Evolutionary conservation across 2,113 vertebrate species (phyloP).

Genomic region (Siniperca chuatsi): DNA sequence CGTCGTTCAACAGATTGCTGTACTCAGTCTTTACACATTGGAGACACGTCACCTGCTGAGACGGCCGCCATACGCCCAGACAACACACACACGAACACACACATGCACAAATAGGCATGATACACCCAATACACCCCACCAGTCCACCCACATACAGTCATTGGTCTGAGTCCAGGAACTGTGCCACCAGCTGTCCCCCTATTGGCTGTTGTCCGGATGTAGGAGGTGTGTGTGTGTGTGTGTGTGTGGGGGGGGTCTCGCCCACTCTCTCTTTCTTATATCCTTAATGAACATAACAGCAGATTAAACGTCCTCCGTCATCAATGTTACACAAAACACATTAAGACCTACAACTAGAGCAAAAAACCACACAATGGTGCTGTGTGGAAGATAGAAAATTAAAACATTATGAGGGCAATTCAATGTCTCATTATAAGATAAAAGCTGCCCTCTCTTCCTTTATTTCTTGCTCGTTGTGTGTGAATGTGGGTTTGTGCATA

Average conservation of each 20-base stretch:
- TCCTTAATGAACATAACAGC: background rate
- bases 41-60: slow-evolving; percentile 29
- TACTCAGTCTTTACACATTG: slow-evolving; percentile 1
- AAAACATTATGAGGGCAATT: background rate
- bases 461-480: background rate
- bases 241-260: background rate
- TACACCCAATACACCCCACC: slow-evolving; percentile 41
- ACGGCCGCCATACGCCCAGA: background rate
- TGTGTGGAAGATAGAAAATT: background rate
- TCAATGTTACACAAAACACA: slow-evolving; percentile 5
- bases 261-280: slow-evolving; percentile 11
- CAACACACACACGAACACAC: background rate
- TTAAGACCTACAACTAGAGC: background rate
- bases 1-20: slow-evolving; percentile 24
- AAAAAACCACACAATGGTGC: background rate
- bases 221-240: slow-evolving; percentile 17
- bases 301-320: slow-evolving; percentile 7
- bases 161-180: slow-evolving; percentile 69
- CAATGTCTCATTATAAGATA: background rate
- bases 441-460: background rate
- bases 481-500: background rate
- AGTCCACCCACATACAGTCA: slow-evolving; percentile 51
- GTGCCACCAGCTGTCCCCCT: slow-evolving; percentile 60
- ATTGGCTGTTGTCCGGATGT: slow-evolving; percentile 47
- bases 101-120: background rate